These are phyloP conservation scores for Andrena bicolor DNA, from an alignment of 2,888 invertebrate species.

Conservation along the genomic window DNA sequence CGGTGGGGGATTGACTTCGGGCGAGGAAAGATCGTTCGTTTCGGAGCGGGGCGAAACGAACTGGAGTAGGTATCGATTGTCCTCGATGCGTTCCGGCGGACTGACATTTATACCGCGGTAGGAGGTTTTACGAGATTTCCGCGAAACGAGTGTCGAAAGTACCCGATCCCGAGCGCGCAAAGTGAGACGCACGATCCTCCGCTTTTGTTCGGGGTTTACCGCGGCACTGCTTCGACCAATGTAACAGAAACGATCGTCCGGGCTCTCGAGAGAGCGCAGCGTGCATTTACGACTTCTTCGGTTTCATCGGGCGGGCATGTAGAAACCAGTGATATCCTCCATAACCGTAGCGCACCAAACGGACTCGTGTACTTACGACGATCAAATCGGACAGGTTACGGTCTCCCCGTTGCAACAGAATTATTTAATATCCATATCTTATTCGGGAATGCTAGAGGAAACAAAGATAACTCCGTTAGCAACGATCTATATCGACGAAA, in stretches of 20 bases:
- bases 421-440: slow-evolving; percentile 11
- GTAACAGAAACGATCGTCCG: slow-evolving; percentile 25
- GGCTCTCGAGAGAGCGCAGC: slow-evolving; percentile 30
- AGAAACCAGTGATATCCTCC: slow-evolving; percentile 26
- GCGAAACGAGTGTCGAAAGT: slow-evolving; percentile 39
- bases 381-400: slow-evolving; percentile 13
- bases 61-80: slow-evolving; percentile 21
- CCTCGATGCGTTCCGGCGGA: slow-evolving; percentile 3
- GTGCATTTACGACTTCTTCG: slow-evolving; percentile 50
- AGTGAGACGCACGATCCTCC: slow-evolving; percentile 52
- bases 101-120: slow-evolving; percentile 14
- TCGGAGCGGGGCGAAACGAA: slow-evolving; percentile 9
- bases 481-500: too few species aligned
- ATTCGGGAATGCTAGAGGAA: too few species aligned
- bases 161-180: slow-evolving; percentile 20
- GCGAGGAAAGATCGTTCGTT: slow-evolving; percentile 11
- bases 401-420: background rate
- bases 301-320: slow-evolving; percentile 15
- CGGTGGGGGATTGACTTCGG: background rate
- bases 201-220: slow-evolving; percentile 31
- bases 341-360: slow-evolving; percentile 8
- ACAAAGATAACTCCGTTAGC: too few species aligned
- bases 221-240: slow-evolving; percentile 13
- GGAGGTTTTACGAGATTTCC: slow-evolving; percentile 52
- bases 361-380: slow-evolving; percentile 16